Evolutionary conservation across 2,113 vertebrate genomes (phyloP).

Genomic region (Lates calcarifer): DNA sequence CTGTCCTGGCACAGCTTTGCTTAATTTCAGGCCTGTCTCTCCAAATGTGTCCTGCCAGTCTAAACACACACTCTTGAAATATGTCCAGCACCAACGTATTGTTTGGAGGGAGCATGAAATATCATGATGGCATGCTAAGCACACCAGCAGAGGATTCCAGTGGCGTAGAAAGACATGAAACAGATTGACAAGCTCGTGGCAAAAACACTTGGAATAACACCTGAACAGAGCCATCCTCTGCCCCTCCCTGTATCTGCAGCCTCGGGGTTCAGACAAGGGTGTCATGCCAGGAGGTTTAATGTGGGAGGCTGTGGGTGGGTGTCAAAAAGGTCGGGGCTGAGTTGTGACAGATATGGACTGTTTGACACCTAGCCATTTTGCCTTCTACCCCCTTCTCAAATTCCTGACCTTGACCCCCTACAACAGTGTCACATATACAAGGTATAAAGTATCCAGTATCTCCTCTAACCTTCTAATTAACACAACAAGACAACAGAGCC

Average conservation of each 20-base stretch:
- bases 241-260: constrained; percentile 40
- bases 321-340: constrained; percentile 62
- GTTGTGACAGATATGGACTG: constrained; percentile 51
- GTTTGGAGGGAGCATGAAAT: constrained; percentile 68
- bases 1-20: constrained; percentile 42
- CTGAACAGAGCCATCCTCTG: constrained; percentile 48
- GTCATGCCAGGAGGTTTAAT: constrained; percentile 35
- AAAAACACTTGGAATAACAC: constrained; percentile 56
- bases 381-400: constrained; percentile 44
- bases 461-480: constrained; percentile 54
- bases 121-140: constrained; percentile 47
- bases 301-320: constrained; percentile 46
- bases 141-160: constrained; percentile 47
- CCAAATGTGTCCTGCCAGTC: constrained; percentile 53
- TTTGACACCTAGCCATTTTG: constrained; percentile 47
- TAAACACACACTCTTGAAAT: constrained; percentile 74
- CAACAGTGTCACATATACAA: constrained; percentile 39
- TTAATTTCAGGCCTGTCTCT: constrained; percentile 51
- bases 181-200: constrained; percentile 64
- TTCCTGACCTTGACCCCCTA: constrained; percentile 51
- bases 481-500: constrained; percentile 17
- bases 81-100: constrained; percentile 65
- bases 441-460: constrained; percentile 41
- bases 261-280: constrained; percentile 23
- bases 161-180: constrained; percentile 62